Conservation (phyloP, 2,888 invertebrate genomes). For the Alitta virens region DNA sequence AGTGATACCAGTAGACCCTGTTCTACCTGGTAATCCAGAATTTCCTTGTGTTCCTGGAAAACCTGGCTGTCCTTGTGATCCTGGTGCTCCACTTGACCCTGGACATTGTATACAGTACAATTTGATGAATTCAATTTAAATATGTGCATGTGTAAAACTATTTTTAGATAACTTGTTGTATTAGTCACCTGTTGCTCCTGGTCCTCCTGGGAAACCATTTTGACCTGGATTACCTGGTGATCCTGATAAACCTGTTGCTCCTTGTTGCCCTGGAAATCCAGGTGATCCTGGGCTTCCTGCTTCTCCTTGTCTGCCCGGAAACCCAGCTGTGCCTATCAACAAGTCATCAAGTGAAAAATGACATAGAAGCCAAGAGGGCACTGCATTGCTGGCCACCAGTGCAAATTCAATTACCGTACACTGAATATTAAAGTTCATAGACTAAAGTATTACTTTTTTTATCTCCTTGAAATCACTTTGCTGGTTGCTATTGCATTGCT, state of each 20-base stretch:
- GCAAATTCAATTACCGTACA: too few relatives aligned
- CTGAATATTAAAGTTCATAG: too few relatives aligned
- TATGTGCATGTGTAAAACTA: too few relatives aligned
- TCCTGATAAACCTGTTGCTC: conserved; percentile 9
- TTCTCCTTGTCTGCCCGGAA: conserved; percentile 3
- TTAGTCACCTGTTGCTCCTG: not conserved
- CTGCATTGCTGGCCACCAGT: too few relatives aligned
- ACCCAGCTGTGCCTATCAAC: conserved; percentile 30
- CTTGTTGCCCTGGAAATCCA: conserved; percentile 8
- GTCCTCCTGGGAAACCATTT: conserved; percentile 1
- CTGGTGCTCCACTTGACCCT: not conserved
- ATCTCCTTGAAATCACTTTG: too few relatives aligned
- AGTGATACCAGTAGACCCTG: conserved; percentile 5
- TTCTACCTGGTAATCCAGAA: conserved; percentile 7
- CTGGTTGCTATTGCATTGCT: too few relatives aligned
- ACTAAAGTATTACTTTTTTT: too few relatives aligned
- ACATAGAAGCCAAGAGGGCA: too few relatives aligned
- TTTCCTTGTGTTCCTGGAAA: conserved; percentile 11
- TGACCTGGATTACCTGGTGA: conserved; percentile 8
- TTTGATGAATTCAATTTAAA: too few relatives aligned
- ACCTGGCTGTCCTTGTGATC: conserved; percentile 8
- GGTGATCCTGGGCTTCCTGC: not conserved
- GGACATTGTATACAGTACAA: too few relatives aligned
- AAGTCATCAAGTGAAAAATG: conserved; percentile 10
- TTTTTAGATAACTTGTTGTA: too few relatives aligned